These are phyloP conservation scores for Glaucopsyche alexis DNA, from an alignment of 2,888 invertebrate genomes.

Conservation along the genomic window DNA sequence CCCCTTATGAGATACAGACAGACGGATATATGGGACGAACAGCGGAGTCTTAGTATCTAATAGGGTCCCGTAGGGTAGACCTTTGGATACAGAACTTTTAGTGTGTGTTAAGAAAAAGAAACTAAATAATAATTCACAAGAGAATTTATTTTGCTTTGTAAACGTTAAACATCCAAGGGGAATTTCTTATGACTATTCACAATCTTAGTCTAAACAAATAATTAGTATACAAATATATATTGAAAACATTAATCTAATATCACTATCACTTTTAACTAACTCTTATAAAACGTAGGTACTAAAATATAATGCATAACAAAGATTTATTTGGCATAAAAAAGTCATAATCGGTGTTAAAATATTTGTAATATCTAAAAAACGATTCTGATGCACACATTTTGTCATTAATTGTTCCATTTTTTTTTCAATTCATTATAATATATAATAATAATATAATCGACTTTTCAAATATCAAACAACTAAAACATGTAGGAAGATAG, in stretches of 20 bases:
- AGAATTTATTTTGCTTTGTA: slow-evolving; percentile 68
- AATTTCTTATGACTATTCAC: slow-evolving; percentile 65
- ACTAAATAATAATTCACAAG: slow-evolving; percentile 50
- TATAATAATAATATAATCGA: no score
- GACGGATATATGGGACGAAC: no score
- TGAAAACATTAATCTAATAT: slow-evolving; percentile 72
- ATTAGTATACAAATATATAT: slow-evolving; percentile 71
- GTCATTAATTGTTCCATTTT: not conserved
- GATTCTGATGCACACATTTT: not conserved
- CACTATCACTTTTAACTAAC: slow-evolving; percentile 68
- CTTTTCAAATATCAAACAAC: no score
- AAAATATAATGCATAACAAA: slow-evolving; percentile 38
- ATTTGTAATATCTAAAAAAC: slow-evolving; percentile 1
- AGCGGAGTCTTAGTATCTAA: no score
- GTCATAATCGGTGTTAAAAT: not conserved
- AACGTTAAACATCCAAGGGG: slow-evolving; percentile 73
- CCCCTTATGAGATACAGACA: no score
- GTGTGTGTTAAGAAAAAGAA: slow-evolving; percentile 32
- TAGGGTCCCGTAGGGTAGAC: no score
- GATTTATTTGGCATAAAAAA: slow-evolving; percentile 34
- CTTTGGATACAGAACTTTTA: not conserved
- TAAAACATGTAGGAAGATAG: no score
- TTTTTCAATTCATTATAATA: no score
- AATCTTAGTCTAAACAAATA: slow-evolving; percentile 68
- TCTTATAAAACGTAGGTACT: slow-evolving; percentile 37